Evolutionary conservation across 2,888 invertebrate species (phyloP).

Genomic region (Spodoptera picta): DNA sequence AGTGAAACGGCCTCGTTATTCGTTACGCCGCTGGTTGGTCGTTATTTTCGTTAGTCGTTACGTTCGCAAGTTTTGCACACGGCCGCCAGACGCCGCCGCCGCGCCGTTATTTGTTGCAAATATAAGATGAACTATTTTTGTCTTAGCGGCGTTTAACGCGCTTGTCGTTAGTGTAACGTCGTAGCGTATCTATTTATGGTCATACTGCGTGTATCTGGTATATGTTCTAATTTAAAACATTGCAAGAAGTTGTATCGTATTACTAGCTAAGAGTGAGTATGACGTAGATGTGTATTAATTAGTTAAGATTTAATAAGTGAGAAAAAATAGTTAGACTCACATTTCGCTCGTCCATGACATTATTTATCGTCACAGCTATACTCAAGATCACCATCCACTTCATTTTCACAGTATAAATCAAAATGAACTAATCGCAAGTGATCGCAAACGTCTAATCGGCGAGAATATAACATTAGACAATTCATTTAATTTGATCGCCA

Average conservation of each 20-base stretch:
- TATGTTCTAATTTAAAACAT: not conserved
- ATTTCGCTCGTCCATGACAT: not conserved
- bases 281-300: too few relatives aligned
- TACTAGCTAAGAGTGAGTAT: not conserved
- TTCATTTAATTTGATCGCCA: constrained; percentile 12
- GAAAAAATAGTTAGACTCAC: not conserved
- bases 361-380: too few relatives aligned
- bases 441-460: constrained; percentile 26
- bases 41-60: constrained; percentile 81
- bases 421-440: too few relatives aligned
- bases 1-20: constrained; percentile 64
- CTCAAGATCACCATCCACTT: too few relatives aligned
- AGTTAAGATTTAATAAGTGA: too few relatives aligned
- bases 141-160: constrained; percentile 47
- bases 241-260: too few relatives aligned
- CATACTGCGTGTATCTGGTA: not conserved
- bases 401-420: too few relatives aligned
- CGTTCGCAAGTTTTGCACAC: constrained; percentile 45
- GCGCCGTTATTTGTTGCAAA: constrained; percentile 57
- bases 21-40: constrained; percentile 69
- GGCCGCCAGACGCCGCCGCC: constrained; percentile 42
- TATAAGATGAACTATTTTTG: constrained; percentile 68
- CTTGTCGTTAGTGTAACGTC: constrained; percentile 51
- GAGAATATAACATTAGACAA: constrained; percentile 26
- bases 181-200: constrained; percentile 14